Evolutionary conservation across 2,113 vertebrate species (phyloP), one percentile per base, ranked within the genome.

Genomic region (Zosterops pallidus): DNA sequence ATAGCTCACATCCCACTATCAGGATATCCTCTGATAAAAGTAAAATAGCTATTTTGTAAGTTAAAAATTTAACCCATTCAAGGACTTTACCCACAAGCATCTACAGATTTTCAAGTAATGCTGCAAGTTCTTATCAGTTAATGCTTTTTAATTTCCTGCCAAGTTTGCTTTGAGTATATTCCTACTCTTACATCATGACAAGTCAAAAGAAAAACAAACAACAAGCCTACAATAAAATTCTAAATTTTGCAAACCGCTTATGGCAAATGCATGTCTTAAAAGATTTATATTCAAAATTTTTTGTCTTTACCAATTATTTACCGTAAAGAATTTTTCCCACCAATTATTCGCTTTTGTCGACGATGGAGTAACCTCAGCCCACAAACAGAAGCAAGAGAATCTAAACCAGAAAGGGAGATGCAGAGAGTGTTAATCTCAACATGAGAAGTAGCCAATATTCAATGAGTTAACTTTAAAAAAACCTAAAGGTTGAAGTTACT

Each of bases 301-400:
- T 75, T 80, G 29, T 55, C 31, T 92, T 67, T 70, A 71, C 25
- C 57, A 53, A 71, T 84, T 86, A 94, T 63, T 98, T 98, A 99
- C 99, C 99, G 98, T 98, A 99, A 98, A 91, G 99, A 99, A 97
- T 99, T 99, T 95, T 98, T 98, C 67, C 99, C 99, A 82, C 99
- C 99, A 86, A 99, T 98, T 96, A 99, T 99, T 92, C 99, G 97
- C 71, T 99, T 99, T 95, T 99, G 99, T 68, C 99, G 98, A 82
- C 97, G 98, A 89, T 99, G 99, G 69, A 98, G 89, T 79, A 98
- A 97, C 83, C 99, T 98, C 96, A 99, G 21, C 86, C 99, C 99
- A 87, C 99, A 99, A 79, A 98, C 98, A 64, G 98, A 98, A 64
- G 96, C 95, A 49, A 97, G 97, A 69, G 98, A 93, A 96, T 98